Evolutionary conservation across 2,113 vertebrate species (phyloP).

Genomic region (Xyliphius kryptos): DNA sequence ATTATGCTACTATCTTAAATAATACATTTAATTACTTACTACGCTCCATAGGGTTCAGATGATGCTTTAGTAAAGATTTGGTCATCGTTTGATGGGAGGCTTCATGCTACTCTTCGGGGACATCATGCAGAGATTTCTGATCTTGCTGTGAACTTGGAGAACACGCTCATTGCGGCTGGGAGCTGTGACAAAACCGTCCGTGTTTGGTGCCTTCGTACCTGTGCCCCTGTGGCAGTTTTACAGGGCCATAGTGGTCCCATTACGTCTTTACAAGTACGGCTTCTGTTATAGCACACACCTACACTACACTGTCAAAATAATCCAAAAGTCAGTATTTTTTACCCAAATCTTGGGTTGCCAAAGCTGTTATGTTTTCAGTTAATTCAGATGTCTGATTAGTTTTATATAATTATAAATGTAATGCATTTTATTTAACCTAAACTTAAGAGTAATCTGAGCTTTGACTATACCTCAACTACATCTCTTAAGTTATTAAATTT

Average conservation of each 20-base stretch:
- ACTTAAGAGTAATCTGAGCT: too few relatives aligned
- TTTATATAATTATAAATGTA: too few relatives aligned
- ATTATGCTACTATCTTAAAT: background rate
- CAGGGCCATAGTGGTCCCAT: conserved; percentile 94
- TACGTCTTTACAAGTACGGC: conserved; percentile 87
- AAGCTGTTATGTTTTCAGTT: too few relatives aligned
- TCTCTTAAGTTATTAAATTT: too few relatives aligned
- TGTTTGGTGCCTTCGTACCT: conserved; percentile 95
- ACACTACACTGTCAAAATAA: too few relatives aligned
- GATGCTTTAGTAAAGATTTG: conserved; percentile 98
- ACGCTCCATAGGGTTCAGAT: conserved; percentile 79
- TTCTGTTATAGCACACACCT: background rate
- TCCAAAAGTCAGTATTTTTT: too few relatives aligned
- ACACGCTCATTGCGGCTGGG: conserved; percentile 91
- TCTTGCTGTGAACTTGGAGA: conserved; percentile 94
- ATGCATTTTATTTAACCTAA: too few relatives aligned
- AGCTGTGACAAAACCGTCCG: conserved; percentile 96
- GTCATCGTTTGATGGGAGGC: conserved; percentile 89
- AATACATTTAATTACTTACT: background rate
- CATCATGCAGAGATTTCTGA: conserved; percentile 97
- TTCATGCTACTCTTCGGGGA: conserved; percentile 86
- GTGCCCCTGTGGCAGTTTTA: conserved; percentile 90
- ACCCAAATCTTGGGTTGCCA: too few relatives aligned
- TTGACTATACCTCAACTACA: too few relatives aligned
- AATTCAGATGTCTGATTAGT: too few relatives aligned